phyloP scores from a whole-genome alignment of 2,888 invertebrate species.

The Polydrusus cervinus region DNA sequence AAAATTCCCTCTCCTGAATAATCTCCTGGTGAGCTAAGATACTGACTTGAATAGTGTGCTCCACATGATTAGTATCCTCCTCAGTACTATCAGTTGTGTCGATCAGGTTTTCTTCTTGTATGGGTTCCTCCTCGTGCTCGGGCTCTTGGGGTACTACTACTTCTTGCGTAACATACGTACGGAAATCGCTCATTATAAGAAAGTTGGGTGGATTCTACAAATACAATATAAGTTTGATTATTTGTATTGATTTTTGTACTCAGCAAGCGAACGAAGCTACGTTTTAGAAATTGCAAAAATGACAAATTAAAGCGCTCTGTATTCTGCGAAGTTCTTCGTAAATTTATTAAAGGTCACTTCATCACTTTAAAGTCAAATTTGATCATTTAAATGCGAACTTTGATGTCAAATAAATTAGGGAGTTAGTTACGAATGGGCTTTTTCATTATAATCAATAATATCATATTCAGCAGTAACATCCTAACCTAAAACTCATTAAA shows the following conservation, averaged over 20 bases:
- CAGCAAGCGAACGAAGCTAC: no score
- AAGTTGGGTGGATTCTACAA: constrained; percentile 93
- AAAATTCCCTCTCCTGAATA: constrained; percentile 78
- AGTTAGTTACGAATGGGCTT: no score
- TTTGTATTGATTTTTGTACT: background rate
- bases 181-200: constrained; percentile 91
- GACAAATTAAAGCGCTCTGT: no score
- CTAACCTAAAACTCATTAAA: no score
- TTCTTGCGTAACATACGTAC: constrained; percentile 95
- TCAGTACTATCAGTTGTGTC: constrained; percentile 76
- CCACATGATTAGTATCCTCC: constrained; percentile 40
- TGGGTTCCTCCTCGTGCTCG: constrained; percentile 72
- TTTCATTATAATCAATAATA: no score
- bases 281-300: no score
- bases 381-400: no score
- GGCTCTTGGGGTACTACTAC: constrained; percentile 88
- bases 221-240: constrained; percentile 35
- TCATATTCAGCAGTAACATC: no score
- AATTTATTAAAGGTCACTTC: no score
- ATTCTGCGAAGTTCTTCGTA: no score
- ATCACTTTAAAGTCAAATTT: no score
- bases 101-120: constrained; percentile 78
- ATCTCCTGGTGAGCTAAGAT: constrained; percentile 69
- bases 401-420: no score
- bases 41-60: constrained; percentile 56